Evolutionary conservation across 1,140 invertebrate species (phyloP).

Genomic region (Brachionus sp.): DNA sequence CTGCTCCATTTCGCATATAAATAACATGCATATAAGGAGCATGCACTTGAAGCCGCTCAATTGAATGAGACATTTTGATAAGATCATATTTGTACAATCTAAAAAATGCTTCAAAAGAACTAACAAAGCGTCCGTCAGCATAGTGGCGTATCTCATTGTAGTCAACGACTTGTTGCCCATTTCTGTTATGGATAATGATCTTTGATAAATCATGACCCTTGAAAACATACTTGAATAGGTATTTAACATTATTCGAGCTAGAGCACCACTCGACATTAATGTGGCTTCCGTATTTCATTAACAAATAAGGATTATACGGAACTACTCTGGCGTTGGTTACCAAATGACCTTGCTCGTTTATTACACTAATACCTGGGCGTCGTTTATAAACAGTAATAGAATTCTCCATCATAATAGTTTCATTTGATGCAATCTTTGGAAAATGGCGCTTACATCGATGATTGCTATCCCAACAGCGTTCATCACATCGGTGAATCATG

Average conservation of each 20-base stretch:
- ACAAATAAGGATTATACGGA: slow-evolving; percentile 47
- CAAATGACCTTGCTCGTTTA: background rate
- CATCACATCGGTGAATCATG: slow-evolving; percentile 49
- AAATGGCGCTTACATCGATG: slow-evolving; percentile 48
- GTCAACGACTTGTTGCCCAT: background rate
- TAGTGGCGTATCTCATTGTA: background rate
- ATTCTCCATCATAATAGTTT: slow-evolving; percentile 47
- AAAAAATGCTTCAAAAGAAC: background rate
- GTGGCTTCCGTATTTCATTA: slow-evolving; percentile 46
- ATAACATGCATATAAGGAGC: background rate
- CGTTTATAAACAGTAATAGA: slow-evolving; percentile 46
- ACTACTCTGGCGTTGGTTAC: slow-evolving; percentile 36
- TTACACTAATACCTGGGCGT: slow-evolving; percentile 21
- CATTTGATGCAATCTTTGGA: slow-evolving; percentile 46
- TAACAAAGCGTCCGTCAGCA: background rate
- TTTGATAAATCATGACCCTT: slow-evolving; percentile 50
- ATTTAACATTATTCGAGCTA: slow-evolving; percentile 49
- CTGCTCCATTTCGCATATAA: slow-evolving; percentile 3
- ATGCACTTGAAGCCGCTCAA: background rate
- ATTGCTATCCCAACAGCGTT: slow-evolving; percentile 49
- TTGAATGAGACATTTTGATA: background rate
- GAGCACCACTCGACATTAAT: slow-evolving; percentile 49
- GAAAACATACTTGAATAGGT: slow-evolving; percentile 56
- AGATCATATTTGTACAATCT: background rate
- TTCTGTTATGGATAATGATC: background rate